Percentiles rank a stretch among this genome's conserved stretches.
phyloP scores from a whole-genome alignment of 1,140 invertebrate genomes.

The Euwallacea similis region DNA sequence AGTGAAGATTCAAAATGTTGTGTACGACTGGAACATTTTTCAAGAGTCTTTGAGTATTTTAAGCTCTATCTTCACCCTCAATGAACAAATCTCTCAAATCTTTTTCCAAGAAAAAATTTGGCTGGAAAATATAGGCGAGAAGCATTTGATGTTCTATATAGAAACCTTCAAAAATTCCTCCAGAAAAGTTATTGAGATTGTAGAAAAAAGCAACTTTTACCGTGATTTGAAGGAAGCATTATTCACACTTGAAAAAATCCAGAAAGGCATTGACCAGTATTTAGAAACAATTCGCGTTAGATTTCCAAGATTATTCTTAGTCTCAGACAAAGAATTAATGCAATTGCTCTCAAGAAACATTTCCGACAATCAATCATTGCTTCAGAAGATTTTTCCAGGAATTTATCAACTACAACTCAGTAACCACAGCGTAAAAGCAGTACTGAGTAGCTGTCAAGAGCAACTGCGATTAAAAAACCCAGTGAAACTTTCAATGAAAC shows the following conservation, averaged over 20 bases:
- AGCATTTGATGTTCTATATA: constrained; percentile 50
- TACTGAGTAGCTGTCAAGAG: constrained; percentile 82
- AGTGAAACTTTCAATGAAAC: constrained; percentile 82
- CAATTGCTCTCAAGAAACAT: constrained; percentile 73
- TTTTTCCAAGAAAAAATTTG: constrained; percentile 40
- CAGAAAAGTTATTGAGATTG: constrained; percentile 57
- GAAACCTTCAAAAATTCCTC: constrained; percentile 55
- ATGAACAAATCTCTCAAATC: neutral
- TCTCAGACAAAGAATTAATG: constrained; percentile 94
- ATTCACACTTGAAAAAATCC: constrained; percentile 73
- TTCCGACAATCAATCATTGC: constrained; percentile 14
- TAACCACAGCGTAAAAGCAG: constrained; percentile 56
- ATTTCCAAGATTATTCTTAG: constrained; percentile 90
- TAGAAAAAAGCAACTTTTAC: constrained; percentile 69
- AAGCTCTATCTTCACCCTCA: neutral
- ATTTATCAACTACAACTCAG: constrained; percentile 72
- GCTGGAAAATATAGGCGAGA: constrained; percentile 7
- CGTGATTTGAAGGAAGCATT: constrained; percentile 72
- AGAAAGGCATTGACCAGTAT: constrained; percentile 86
- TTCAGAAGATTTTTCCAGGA: constrained; percentile 70
- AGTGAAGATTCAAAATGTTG: constrained; percentile 64
- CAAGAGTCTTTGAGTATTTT: constrained; percentile 52
- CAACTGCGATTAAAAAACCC: constrained; percentile 71
- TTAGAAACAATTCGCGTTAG: constrained; percentile 85
- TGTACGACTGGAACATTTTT: constrained; percentile 70